A percentile compares a stretch with the other conserved stretches of the same genome.
Evolutionary conservation across 2,888 invertebrate species (phyloP).

Genomic region (Eustalomyia histrio): DNA sequence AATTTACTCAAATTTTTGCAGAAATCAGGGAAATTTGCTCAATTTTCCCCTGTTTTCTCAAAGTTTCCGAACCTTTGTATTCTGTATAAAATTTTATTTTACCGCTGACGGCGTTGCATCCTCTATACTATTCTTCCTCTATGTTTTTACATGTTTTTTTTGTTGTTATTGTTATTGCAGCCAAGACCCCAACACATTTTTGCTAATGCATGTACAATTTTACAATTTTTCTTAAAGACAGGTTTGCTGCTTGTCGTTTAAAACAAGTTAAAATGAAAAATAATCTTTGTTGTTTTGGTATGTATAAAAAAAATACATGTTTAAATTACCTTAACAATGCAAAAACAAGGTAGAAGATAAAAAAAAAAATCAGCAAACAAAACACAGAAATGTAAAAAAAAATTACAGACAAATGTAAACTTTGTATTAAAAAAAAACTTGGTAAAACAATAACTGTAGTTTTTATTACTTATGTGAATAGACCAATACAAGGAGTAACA

Average conservation of each 20-base stretch:
- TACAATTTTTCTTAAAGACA: conserved; percentile 20
- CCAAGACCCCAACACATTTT: conserved; percentile 10
- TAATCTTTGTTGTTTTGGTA: background rate
- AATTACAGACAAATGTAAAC: background rate
- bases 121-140: too few relatives aligned
- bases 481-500: background rate
- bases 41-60: too few relatives aligned
- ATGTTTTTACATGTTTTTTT: too few relatives aligned
- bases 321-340: conserved; percentile 55
- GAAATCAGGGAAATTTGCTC: too few relatives aligned
- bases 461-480: conserved; percentile 9
- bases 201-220: conserved; percentile 27
- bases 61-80: too few relatives aligned
- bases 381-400: background rate
- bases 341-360: conserved; percentile 1
- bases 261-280: conserved; percentile 24
- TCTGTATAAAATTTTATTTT: too few relatives aligned
- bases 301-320: conserved; percentile 28
- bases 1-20: too few relatives aligned
- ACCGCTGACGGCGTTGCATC: too few relatives aligned
- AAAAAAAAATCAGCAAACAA: background rate
- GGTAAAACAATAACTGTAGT: conserved; percentile 6
- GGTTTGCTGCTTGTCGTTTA: conserved; percentile 28
- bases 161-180: background rate
- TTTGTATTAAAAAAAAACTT: conserved; percentile 6